These are phyloP conservation scores for Cheirogaleus major DNA, from an alignment of 2,797 vertebrate genomes.

Conservation along the genomic window DNA sequence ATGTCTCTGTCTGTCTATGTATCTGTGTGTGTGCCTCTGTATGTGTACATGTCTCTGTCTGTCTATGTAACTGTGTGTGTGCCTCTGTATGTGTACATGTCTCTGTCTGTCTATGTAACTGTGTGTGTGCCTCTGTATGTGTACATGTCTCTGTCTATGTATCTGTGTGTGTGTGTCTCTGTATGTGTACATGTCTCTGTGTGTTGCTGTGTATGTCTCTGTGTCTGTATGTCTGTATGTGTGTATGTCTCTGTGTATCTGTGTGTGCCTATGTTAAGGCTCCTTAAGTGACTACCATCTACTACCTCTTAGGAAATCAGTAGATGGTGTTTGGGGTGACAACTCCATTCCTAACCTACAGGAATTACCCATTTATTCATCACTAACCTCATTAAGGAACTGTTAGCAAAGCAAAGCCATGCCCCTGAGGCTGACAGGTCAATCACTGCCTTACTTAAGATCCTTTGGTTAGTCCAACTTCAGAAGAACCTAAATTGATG, in stretches of 20 bases:
- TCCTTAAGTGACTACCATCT: neutral
- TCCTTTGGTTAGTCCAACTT: neutral
- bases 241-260: neutral
- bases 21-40: neutral
- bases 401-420: neutral
- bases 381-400: neutral
- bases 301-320: neutral
- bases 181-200: neutral
- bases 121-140: too few species aligned
- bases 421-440: neutral
- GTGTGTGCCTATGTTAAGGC: neutral
- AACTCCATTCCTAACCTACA: neutral
- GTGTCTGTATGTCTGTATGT: neutral
- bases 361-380: neutral
- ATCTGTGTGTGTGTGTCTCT: neutral
- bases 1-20: too few species aligned
- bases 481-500: neutral
- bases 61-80: neutral
- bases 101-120: neutral
- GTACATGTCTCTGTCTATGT: too few species aligned
- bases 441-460: neutral
- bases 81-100: too few species aligned
- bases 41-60: too few species aligned
- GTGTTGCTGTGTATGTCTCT: neutral
- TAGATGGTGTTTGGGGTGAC: neutral